Percentiles rank a stretch among this genome's conserved stretches.
phyloP scores from a whole-genome alignment of 2,888 invertebrate species.

The Ptychoptera albimana region DNA sequence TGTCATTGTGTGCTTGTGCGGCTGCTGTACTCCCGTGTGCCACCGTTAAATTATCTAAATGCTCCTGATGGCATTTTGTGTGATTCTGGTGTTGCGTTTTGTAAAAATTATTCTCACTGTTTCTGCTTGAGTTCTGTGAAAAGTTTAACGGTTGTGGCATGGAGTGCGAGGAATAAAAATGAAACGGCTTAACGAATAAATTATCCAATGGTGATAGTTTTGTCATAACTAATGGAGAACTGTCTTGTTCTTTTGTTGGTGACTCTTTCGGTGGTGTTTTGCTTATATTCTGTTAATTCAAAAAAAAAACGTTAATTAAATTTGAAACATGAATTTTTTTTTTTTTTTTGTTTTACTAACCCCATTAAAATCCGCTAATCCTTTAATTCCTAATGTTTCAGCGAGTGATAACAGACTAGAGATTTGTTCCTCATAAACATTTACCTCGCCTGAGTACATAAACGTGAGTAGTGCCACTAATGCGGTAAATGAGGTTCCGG shows the following conservation, averaged over 20 bases:
- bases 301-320: background rate
- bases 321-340: no score
- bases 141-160: constrained; percentile 30
- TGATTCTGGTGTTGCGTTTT: background rate
- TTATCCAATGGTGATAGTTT: constrained; percentile 26
- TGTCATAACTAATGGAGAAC: constrained; percentile 5
- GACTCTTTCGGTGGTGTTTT: constrained; percentile 13
- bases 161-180: constrained; percentile 26
- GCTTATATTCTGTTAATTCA: constrained; percentile 19
- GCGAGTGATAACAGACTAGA: constrained; percentile 63
- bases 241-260: constrained; percentile 4
- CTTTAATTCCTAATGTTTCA: constrained; percentile 65
- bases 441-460: constrained; percentile 80
- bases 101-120: background rate
- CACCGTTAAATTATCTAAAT: no score
- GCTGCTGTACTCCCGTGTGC: no score
- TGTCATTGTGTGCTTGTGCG: no score
- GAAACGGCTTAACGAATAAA: constrained; percentile 28
- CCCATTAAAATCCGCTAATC: constrained; percentile 63
- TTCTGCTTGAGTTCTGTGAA: constrained; percentile 23
- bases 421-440: constrained; percentile 62
- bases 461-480: constrained; percentile 58
- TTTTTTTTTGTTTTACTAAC: constrained; percentile 39
- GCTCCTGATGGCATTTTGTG: background rate
- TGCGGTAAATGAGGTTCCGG: constrained; percentile 28